These are phyloP conservation scores for Trypoxylon attenuatum DNA, from an alignment of 2,888 invertebrate species.

Conservation along the genomic window DNA sequence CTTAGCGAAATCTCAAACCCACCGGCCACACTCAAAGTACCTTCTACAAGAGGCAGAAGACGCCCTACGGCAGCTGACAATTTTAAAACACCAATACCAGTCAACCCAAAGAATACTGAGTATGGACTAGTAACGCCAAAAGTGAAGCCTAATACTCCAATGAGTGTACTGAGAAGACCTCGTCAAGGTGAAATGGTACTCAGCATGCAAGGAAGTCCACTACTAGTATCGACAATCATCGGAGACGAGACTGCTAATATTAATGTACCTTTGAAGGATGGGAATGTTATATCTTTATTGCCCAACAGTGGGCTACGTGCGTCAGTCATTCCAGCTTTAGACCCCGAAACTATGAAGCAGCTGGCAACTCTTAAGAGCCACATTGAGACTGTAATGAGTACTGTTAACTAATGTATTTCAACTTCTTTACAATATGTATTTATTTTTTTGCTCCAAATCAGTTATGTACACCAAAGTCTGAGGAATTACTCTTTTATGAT, in stretches of 20 bases:
- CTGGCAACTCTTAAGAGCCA: constrained; percentile 63
- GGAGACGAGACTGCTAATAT: constrained; percentile 79
- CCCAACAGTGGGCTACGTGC: constrained; percentile 76
- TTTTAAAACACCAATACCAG: constrained; percentile 58
- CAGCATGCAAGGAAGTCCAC: constrained; percentile 82
- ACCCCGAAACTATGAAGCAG: constrained; percentile 65
- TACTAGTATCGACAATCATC: constrained; percentile 76
- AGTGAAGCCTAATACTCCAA: constrained; percentile 79
- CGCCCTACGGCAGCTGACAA: constrained; percentile 23
- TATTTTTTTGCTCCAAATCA: neutral
- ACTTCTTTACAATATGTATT: too few species aligned
- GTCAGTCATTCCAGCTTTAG: constrained; percentile 73
- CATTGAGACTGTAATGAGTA: constrained; percentile 62
- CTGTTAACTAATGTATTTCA: constrained; percentile 29
- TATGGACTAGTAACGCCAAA: constrained; percentile 70
- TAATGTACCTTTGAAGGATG: constrained; percentile 81
- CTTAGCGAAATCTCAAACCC: constrained; percentile 23
- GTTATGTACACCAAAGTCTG: neutral
- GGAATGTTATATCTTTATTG: constrained; percentile 79
- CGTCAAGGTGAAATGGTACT: constrained; percentile 81
- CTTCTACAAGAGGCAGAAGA: neutral
- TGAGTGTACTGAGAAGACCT: constrained; percentile 79
- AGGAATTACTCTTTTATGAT: too few species aligned
- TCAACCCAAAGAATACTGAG: constrained; percentile 18
- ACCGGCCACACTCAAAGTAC: constrained; percentile 2